Percentiles rank a stretch among this genome's conserved stretches.
phyloP scores from a whole-genome alignment of 2,797 vertebrate species.

The Trichosurus vulpecula region DNA sequence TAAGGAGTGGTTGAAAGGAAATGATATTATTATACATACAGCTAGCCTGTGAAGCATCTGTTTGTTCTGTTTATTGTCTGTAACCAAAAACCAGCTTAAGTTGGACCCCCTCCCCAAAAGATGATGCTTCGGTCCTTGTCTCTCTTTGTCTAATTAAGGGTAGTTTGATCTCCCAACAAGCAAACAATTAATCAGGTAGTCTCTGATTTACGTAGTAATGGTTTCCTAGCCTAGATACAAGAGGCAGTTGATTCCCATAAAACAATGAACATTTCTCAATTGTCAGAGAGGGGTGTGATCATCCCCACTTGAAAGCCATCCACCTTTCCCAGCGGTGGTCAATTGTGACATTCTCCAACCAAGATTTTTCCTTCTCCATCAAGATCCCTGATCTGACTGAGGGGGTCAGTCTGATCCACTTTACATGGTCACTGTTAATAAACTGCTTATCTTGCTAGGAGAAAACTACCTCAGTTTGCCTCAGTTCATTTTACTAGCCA shows the following conservation, averaged over 20 bases:
- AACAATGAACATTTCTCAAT: background rate
- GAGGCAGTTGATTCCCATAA: background rate
- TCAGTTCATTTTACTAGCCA: background rate
- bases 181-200: background rate
- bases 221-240: background rate
- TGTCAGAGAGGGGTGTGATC: background rate
- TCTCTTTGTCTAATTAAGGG: background rate
- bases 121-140: background rate
- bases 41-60: background rate
- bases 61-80: background rate
- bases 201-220: background rate
- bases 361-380: background rate
- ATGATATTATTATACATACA: background rate
- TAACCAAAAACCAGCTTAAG: background rate
- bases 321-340: background rate
- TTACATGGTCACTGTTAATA: background rate
- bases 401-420: background rate
- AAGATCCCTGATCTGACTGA: background rate
- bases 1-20: background rate
- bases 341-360: background rate
- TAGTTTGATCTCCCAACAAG: background rate
- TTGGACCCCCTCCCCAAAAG: background rate
- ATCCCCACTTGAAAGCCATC: background rate
- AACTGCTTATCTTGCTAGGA: background rate
- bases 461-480: background rate